phyloP scores from a whole-genome alignment of 2,113 vertebrate species.

The Zosterops lateralis region DNA sequence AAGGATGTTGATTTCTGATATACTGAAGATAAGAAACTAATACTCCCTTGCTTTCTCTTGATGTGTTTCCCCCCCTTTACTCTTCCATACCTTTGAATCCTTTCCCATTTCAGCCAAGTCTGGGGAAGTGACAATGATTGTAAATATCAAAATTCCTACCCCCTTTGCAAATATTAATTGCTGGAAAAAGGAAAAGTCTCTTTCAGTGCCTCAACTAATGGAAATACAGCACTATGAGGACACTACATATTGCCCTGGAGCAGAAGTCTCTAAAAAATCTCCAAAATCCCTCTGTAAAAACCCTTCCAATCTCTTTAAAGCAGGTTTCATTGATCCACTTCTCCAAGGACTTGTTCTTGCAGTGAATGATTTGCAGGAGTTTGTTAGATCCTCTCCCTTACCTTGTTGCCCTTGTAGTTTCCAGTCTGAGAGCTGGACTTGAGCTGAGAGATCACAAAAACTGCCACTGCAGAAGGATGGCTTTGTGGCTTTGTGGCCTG shows the following conservation, averaged over 20 bases:
- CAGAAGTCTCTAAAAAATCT: background rate
- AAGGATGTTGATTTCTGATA: background rate
- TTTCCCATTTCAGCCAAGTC: background rate
- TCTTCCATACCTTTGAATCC: background rate
- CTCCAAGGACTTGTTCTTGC: background rate
- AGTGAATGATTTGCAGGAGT: background rate
- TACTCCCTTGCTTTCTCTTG: background rate
- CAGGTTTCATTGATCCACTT: background rate
- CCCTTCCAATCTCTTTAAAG: background rate
- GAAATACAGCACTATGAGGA: background rate
- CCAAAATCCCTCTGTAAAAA: background rate
- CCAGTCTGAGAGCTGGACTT: background rate
- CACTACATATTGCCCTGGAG: background rate
- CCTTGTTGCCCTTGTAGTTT: background rate
- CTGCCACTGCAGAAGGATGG: background rate
- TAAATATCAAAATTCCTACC: background rate
- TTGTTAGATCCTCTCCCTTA: background rate
- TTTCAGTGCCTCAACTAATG: background rate
- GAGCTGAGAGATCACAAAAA: background rate
- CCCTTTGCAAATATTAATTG: background rate
- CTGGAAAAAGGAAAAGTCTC: background rate
- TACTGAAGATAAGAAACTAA: background rate
- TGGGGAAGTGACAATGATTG: accelerated
- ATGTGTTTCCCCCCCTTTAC: background rate
- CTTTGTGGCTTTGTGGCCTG: background rate